A percentile compares a stretch with the other conserved stretches of the same genome.
phyloP scores from a whole-genome alignment of 2,888 invertebrate species.

The Acanthoscelides obtectus region DNA sequence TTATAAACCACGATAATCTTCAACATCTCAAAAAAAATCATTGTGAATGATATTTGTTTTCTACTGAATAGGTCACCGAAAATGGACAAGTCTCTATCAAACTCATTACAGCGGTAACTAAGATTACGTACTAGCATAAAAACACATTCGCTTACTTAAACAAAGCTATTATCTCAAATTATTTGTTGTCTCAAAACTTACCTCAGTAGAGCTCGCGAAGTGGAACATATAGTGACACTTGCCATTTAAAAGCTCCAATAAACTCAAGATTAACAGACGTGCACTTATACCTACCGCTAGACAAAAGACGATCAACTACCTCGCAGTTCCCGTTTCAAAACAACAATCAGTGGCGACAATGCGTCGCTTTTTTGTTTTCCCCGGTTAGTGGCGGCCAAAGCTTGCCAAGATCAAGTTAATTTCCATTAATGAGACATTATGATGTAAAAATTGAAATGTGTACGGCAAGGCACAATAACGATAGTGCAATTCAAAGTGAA shows the following conservation, averaged over 20 bases:
- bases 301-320: not conserved
- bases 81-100: too few species aligned
- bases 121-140: too few species aligned
- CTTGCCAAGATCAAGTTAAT: not conserved
- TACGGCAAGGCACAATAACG: not conserved
- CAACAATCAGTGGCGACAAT: not conserved
- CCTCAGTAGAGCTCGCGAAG: not conserved
- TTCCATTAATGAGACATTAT: not conserved
- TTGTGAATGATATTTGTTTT: too few species aligned
- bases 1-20: too few species aligned
- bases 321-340: not conserved
- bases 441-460: not conserved
- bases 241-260: not conserved
- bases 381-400: not conserved
- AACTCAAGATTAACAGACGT: not conserved
- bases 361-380: too few species aligned
- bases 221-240: not conserved
- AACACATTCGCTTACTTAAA: too few species aligned
- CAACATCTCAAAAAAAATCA: too few species aligned
- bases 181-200: too few species aligned
- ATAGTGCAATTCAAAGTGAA: not conserved
- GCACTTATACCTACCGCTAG: not conserved
- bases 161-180: too few species aligned
- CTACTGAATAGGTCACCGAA: too few species aligned
- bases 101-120: too few species aligned